phyloP scores from a whole-genome alignment of 1,140 invertebrate genomes.

The Drosophila bocqueti region DNA sequence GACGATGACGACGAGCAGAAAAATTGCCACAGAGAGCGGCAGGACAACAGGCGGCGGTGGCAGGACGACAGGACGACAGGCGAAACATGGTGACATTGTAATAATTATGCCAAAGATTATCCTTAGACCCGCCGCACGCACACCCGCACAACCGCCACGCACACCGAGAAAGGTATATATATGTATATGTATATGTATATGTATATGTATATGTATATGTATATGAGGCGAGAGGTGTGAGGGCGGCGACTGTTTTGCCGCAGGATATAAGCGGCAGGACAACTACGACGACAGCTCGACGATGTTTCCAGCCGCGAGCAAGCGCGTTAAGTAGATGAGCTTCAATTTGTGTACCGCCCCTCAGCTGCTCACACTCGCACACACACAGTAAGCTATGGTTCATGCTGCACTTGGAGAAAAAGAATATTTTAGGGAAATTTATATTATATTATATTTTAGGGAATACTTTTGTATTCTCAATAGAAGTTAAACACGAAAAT shows the following conservation, averaged over 20 bases:
- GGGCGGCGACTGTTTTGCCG: slow-evolving; percentile 67
- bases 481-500: too few species aligned
- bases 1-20: slow-evolving; percentile 75
- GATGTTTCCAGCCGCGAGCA: slow-evolving; percentile 75
- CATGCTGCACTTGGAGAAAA: slow-evolving; percentile 2
- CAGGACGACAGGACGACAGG: slow-evolving; percentile 27
- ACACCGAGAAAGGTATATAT: slow-evolving; percentile 1
- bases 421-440: too few species aligned
- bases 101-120: slow-evolving; percentile 84
- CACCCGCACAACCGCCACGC: neutral
- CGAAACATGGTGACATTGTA: slow-evolving; percentile 83
- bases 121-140: slow-evolving; percentile 65
- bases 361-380: slow-evolving; percentile 3
- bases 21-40: slow-evolving; percentile 66
- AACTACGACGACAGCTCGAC: slow-evolving; percentile 52
- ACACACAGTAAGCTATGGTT: neutral
- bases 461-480: too few species aligned
- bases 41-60: slow-evolving; percentile 20
- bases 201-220: neutral
- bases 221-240: slow-evolving; percentile 41
- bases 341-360: slow-evolving; percentile 76
- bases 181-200: neutral
- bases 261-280: slow-evolving; percentile 74
- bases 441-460: too few species aligned
- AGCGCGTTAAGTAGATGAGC: slow-evolving; percentile 81